Evolutionary conservation across 2,888 invertebrate species (phyloP).

Genomic region (Teleiodes luculella): DNA sequence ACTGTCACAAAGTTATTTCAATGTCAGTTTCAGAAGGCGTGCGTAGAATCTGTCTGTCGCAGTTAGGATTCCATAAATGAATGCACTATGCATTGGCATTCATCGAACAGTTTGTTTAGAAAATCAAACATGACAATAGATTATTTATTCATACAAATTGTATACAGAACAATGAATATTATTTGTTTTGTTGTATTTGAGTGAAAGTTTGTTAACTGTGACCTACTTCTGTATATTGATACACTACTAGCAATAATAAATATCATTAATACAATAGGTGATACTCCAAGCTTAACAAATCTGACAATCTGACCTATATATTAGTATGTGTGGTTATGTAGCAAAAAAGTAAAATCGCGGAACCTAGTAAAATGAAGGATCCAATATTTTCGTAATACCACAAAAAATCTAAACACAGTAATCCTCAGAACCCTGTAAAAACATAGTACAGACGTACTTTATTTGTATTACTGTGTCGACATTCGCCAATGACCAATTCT

Average conservation of each 20-base stretch:
- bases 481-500: too few relatives aligned
- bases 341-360: too few relatives aligned
- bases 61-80: slow-evolving; percentile 11
- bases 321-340: too few relatives aligned
- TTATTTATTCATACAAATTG: slow-evolving; percentile 25
- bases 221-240: neutral
- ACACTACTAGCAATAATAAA: neutral
- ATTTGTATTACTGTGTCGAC: too few relatives aligned
- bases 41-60: slow-evolving; percentile 11
- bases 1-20: neutral
- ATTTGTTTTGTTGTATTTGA: neutral
- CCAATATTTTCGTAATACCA: too few relatives aligned
- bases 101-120: slow-evolving; percentile 27
- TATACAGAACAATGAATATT: slow-evolving; percentile 6
- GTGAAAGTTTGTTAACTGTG: neutral
- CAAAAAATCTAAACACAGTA: too few relatives aligned
- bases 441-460: too few relatives aligned
- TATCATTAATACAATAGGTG: too few relatives aligned
- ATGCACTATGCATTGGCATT: slow-evolving; percentile 20
- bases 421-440: too few relatives aligned
- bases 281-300: too few relatives aligned
- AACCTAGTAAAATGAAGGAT: too few relatives aligned
- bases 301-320: too few relatives aligned
- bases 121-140: slow-evolving; percentile 26
- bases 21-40: slow-evolving; percentile 9